These are phyloP conservation scores for Montipora capitata DNA, from an alignment of 92 coral and sea anemone genomes.

Conservation along the genomic window DNA sequence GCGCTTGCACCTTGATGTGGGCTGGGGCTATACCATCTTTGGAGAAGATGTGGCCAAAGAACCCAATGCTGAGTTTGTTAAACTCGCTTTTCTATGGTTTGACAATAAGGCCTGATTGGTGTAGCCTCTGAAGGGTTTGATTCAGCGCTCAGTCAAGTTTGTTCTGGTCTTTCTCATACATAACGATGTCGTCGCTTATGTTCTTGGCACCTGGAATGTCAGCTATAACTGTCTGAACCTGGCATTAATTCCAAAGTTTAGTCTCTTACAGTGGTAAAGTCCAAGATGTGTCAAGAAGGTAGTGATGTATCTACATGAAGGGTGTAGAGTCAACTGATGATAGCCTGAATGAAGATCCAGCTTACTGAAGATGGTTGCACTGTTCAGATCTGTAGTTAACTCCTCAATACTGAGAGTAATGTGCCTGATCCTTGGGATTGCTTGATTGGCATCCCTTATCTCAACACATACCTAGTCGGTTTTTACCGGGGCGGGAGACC, in stretches of 20 bases:
- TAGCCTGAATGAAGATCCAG: constrained; percentile 59
- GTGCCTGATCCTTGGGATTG: constrained; percentile 35
- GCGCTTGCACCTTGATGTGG: constrained; percentile 18
- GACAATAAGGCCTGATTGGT: constrained; percentile 9
- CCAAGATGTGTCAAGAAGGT: constrained; percentile 56
- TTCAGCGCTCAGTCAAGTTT: constrained; percentile 9
- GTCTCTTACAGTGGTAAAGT: constrained; percentile 32
- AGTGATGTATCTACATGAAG: constrained; percentile 52
- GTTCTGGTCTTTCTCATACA: constrained; percentile 26
- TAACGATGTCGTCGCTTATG: constrained; percentile 43
- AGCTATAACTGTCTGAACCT: constrained; percentile 40
- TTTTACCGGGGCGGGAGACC: not conserved
- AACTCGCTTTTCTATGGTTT: constrained; percentile 25
- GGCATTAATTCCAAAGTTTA: constrained; percentile 36
- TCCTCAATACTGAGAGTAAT: constrained; percentile 39
- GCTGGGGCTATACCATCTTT: too few relatives aligned
- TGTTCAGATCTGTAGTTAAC: constrained; percentile 46
- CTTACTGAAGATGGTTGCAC: constrained; percentile 63
- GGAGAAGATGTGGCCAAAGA: constrained; percentile 45
- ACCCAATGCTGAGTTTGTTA: constrained; percentile 30
- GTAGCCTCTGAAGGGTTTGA: constrained; percentile 7
- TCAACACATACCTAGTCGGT: too few relatives aligned
- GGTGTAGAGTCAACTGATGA: constrained; percentile 49
- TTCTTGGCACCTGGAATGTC: constrained; percentile 60
- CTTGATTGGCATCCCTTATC: too few relatives aligned